Base-by-base conservation (phyloP, 2,888 invertebrate genomes). In the Scrobipalpa costella region DNA sequence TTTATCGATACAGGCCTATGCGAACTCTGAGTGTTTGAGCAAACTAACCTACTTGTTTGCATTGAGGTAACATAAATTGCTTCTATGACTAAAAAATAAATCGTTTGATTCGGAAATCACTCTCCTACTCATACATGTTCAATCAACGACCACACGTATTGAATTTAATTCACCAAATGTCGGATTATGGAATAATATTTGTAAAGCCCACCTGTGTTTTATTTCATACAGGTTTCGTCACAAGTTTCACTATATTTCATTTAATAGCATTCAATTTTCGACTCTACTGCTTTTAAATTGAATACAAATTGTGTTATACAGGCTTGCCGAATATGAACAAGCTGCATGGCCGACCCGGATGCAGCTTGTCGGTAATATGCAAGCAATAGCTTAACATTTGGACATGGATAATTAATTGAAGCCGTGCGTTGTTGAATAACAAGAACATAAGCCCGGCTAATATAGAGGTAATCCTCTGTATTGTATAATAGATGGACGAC, bases 371-470 rank as follows among this genome's bases (percentile, higher is more conserved):
- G 6, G 60, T 67, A 74, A 73, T 75, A 72, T 75, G 72, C 69
- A 65, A 65, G 66, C 70, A 71, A 71, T 71, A 67, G 76, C 82
- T 81, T 82, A 79, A 73, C 77, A 78, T 81, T 79, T 72, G 76
- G 77, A 84, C 84, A 79, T 71, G 78, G 75, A 76, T 81, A 80
- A 85, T 86, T 85, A 85, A 85, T 85, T 77, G 76, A 75, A 75
- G 72, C 73, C 69, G 72, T 68, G 71, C 74, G 71, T 69, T 78
- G 77, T 77, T 63, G 62, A 65, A 70, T 69, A 74, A 73, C 75
- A 72, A 72, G 75, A 71, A 71, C 71, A 71, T 68, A 66, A 66
- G 69, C 68, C 64, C 59, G 61, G 40, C 61, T 61, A 63, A 67
- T 67, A 65, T 52, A 52, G 58, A 38, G 40, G 21, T 58, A 40